A percentile compares a stretch with the other conserved stretches of the same genome.
Evolutionary conservation across 2,113 vertebrate species (phyloP).

Genomic region (Octodon degus): DNA sequence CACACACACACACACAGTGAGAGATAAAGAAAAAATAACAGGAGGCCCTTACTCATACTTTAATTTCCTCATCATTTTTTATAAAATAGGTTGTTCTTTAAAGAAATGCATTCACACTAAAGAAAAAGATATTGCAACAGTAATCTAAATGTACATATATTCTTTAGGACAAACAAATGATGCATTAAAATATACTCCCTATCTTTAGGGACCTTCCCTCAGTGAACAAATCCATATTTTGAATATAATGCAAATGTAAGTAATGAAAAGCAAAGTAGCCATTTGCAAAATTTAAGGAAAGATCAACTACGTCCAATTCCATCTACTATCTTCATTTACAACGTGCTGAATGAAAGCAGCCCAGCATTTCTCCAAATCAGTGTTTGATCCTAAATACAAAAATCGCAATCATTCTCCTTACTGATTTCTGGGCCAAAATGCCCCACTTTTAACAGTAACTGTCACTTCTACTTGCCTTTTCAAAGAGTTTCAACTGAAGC

Average conservation of each 20-base stretch:
- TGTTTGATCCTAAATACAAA: slow-evolving; percentile 58
- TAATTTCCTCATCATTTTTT: slow-evolving; percentile 33
- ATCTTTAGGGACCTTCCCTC: not conserved
- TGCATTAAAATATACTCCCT: slow-evolving; percentile 46
- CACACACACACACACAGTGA: not conserved
- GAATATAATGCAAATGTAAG: slow-evolving; percentile 76
- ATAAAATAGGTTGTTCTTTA: slow-evolving; percentile 32
- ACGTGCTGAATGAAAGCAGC: slow-evolving; percentile 19
- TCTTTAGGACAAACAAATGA: slow-evolving; percentile 62
- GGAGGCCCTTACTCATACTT: not conserved
- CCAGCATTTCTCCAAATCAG: slow-evolving; percentile 35
- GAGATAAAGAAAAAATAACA: not conserved
- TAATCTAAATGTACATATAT: slow-evolving; percentile 15
- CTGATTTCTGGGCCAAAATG: slow-evolving; percentile 28
- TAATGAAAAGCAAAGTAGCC: slow-evolving; percentile 70
- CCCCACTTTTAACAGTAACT: slow-evolving; percentile 45
- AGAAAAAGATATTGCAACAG: slow-evolving; percentile 48
- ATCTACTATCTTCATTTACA: not conserved
- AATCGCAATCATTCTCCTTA: slow-evolving; percentile 27
- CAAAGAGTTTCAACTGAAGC: slow-evolving; percentile 53
- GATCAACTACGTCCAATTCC: slow-evolving; percentile 31
- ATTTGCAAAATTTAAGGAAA: slow-evolving; percentile 63
- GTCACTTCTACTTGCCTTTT: slow-evolving; percentile 46
- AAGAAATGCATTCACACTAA: slow-evolving; percentile 62
- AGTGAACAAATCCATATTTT: slow-evolving; percentile 64